phyloP scores from a whole-genome alignment of 2,888 invertebrate genomes.

The Eupithecia vulgata region DNA sequence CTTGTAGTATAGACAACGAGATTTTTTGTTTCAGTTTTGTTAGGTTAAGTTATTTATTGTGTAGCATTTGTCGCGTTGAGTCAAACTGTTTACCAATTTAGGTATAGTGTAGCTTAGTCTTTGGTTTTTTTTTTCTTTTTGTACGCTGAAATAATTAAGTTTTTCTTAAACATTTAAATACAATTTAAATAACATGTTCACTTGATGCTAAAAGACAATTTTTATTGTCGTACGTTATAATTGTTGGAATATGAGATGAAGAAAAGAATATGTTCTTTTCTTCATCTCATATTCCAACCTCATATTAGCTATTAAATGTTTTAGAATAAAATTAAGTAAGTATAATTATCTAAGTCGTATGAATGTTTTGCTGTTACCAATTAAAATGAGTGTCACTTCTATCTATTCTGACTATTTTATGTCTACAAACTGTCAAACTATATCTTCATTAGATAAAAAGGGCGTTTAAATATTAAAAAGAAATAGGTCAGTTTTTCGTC shows the following conservation, averaged over 20 bases:
- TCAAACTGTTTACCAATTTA: slow-evolving; percentile 69
- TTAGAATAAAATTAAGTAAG: slow-evolving; percentile 29
- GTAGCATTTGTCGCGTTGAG: slow-evolving; percentile 58
- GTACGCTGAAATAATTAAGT: slow-evolving; percentile 46
- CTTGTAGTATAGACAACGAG: slow-evolving; percentile 44
- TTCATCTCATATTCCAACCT: too few species aligned
- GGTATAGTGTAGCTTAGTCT: slow-evolving; percentile 52
- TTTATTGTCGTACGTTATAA: neutral
- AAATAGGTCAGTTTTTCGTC: neutral
- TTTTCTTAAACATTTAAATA: slow-evolving; percentile 46
- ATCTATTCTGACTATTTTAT: neutral
- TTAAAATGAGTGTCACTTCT: slow-evolving; percentile 11
- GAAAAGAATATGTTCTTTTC: too few species aligned
- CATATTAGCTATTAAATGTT: slow-evolving; percentile 21
- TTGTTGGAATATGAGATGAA: neutral
- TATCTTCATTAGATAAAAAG: neutral
- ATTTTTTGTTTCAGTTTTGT: slow-evolving; percentile 44
- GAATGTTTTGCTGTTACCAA: slow-evolving; percentile 12
- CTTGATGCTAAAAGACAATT: neutral
- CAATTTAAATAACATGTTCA: neutral
- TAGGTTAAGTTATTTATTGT: slow-evolving; percentile 41
- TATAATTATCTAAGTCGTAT: slow-evolving; percentile 23
- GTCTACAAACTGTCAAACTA: neutral
- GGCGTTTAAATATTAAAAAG: neutral
- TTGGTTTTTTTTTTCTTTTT: slow-evolving; percentile 48